Base-by-base conservation (phyloP, 1,140 invertebrate genomes). In the Calephelis virginiensis region DNA sequence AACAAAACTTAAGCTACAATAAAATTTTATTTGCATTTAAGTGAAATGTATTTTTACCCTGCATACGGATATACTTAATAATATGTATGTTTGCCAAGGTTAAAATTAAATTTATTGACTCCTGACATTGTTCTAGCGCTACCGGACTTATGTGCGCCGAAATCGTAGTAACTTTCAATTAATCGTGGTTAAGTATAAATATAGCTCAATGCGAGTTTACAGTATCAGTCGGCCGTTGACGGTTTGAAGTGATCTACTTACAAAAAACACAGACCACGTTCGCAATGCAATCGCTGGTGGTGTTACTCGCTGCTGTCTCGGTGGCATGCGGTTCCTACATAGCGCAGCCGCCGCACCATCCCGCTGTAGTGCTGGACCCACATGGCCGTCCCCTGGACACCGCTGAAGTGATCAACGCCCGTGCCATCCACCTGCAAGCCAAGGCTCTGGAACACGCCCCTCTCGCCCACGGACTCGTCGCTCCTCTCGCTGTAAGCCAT, bases 371-470 rank as follows among this genome's bases (percentile, higher is more conserved):
- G 66, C 70, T 87, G 73, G 80, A 81, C 63, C 78, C 82, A 9
- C 84, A 86, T 68, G 83, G 85, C 66, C 81, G 85, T 40, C 85
- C 85, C 7, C 73, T 91, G n/a, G 89, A 91, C 67, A 90, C 91
- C 46, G 87, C 89, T 13, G 91, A 89, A 50, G 90, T 92, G 13
- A 86, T 92, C 77, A 83, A 89, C 56, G 92, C 92, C 11, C 78
- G 89, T 63, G 86, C 92, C 65, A 66, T 91, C 37, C 83, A 90
- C 79, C 83, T 85, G 59, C 83, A 90, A 70, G 85, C 86, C 65
- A 89, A 91, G 67, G 88, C 87, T 64, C 75, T 89, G 67, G 83
- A 87, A 17, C 78, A 81, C 70, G 76, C 40, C 6, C 8, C 40
- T 10, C 9, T 53, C 46, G 46, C 43, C 11, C 56, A 13, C 17